Evolutionary conservation across 2,888 invertebrate genomes (phyloP).

Genomic region (Tipula confusa): DNA sequence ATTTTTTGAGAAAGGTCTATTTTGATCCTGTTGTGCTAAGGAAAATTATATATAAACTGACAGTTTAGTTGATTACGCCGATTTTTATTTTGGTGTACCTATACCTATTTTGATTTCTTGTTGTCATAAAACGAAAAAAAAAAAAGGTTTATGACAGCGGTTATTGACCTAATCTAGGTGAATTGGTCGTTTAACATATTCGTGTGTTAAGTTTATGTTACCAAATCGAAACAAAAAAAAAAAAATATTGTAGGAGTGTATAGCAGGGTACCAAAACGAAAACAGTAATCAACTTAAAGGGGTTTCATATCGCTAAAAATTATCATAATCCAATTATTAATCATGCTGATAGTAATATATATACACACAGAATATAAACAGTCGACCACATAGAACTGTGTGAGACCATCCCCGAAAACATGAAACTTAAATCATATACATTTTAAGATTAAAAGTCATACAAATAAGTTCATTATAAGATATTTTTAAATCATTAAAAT

Average conservation of each 20-base stretch:
- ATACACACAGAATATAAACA: background rate
- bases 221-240: background rate
- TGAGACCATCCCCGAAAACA: background rate
- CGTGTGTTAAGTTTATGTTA: background rate
- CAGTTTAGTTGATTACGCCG: background rate
- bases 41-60: background rate
- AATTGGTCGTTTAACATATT: background rate
- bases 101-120: background rate
- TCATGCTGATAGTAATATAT: background rate
- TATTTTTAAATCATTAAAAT: background rate
- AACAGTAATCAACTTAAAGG: background rate
- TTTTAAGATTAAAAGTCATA: background rate
- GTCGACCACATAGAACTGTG: background rate
- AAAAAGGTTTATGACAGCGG: background rate
- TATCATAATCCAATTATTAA: constrained; percentile 12
- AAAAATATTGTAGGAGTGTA: background rate
- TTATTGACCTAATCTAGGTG: background rate
- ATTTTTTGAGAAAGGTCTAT: background rate
- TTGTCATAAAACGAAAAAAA: background rate
- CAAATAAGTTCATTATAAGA: background rate
- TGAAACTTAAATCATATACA: constrained; percentile 1
- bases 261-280: background rate
- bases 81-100: background rate
- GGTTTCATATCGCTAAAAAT: background rate
- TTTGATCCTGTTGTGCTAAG: background rate